A percentile compares a stretch with the other conserved stretches of the same genome.
phyloP scores from a whole-genome alignment of 1,140 invertebrate species.

The Macrobrachium nipponense region DNA sequence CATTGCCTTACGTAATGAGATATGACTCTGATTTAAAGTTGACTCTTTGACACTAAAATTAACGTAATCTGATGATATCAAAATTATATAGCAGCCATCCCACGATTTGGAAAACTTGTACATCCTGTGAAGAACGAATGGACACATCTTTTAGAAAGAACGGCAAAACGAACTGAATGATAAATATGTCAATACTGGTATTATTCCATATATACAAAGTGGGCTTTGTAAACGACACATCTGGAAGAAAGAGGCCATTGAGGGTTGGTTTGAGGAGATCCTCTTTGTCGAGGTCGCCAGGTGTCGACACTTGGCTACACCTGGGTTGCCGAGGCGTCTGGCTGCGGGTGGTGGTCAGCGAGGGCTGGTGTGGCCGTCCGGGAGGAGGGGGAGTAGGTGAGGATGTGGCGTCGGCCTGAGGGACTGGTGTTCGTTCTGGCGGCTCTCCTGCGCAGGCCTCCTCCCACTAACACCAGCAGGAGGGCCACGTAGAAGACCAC shows the following conservation, averaged over 20 bases:
- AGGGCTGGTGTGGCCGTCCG: conserved; percentile 38
- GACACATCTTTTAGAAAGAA: too few relatives aligned
- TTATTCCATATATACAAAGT: too few relatives aligned
- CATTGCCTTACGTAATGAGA: too few relatives aligned
- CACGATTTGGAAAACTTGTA: too few relatives aligned
- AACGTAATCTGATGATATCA: too few relatives aligned
- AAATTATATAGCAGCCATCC: too few relatives aligned
- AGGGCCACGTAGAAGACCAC: conserved; percentile 55
- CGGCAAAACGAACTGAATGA: too few relatives aligned
- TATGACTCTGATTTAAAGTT: too few relatives aligned
- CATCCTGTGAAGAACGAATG: too few relatives aligned
- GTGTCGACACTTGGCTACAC: neutral
- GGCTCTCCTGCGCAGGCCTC: conserved; percentile 14
- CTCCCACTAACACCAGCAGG: conserved; percentile 45
- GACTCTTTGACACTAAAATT: too few relatives aligned
- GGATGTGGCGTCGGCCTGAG: conserved; percentile 43
- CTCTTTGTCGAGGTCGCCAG: neutral
- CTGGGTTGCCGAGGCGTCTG: conserved; percentile 34
- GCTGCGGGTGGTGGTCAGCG: conserved; percentile 48
- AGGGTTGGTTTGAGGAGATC: neutral
- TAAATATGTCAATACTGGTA: too few relatives aligned
- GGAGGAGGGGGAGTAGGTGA: conserved; percentile 40
- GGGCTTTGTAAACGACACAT: too few relatives aligned
- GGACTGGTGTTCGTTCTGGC: neutral
- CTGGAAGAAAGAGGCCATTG: neutral